Evolutionary conservation across 2,888 invertebrate species (phyloP), one percentile per base, ranked within the genome.

Genomic region (Lucinisca nassula): DNA sequence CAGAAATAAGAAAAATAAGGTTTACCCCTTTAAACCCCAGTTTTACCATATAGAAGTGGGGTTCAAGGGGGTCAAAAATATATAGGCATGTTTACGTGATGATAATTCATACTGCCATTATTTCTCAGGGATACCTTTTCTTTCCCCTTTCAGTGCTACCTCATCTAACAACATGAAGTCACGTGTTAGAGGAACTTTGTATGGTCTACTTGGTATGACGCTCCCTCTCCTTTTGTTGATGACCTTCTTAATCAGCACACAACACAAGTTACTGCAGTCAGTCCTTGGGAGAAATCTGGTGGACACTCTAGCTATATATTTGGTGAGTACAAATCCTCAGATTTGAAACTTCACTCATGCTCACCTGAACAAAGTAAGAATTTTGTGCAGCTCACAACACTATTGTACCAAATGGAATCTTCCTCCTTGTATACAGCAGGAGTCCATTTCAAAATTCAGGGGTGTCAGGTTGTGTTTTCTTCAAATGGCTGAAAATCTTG

Each of bases 181-280:
- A 0, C 90, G 95, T 61, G 87, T 95, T 61, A 95, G 95, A 58
- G 96, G 96, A n/a, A 87, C 95, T 27, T 79, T 95, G 17, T 95
- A 96, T 81, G 95, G 95, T 40, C 88, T 96, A 30, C 84, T 96
- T 45, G 96, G 96, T 1, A 90, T 96, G 84, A 74, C 95, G 24
- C 91, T 95, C n/a, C 94, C 95, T 3, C 83, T 95, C 40, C 77
- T 95, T 40, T 92, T 96, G 49, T 80, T 96, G 27, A 86, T 95
- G 27, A 95, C 95, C n/a, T 95, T 96, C 84, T 92, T 96, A 38
- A 95, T 95, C 83, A 94, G 95, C 82, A 95, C 94, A 14, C 95
- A 96, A 14, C 91, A 93, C 45, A 93, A 95, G 45, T 38, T 95
- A 12, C 90, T 96, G 21, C 73, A 90, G 49, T 82, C 92, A 6